Evolutionary conservation across 2,113 vertebrate genomes (phyloP).

Genomic region (Elaphurus davidianus): DNA sequence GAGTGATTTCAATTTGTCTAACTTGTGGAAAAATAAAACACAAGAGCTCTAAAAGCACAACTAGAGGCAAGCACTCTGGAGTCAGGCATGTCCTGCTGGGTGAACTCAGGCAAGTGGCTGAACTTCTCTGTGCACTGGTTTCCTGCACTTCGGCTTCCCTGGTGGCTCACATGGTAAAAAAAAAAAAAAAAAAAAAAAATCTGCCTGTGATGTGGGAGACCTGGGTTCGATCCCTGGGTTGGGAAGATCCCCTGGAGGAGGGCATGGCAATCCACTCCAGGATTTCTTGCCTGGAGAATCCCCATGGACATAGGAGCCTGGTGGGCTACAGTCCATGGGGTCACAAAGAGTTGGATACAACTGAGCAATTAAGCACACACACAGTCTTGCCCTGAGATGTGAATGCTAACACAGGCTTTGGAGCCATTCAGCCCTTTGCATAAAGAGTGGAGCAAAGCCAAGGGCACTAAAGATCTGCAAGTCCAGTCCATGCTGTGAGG

Average conservation of each 20-base stretch:
- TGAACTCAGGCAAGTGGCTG: no score
- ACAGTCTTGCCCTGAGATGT: background rate
- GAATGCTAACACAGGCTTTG: background rate
- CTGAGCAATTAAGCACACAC: background rate
- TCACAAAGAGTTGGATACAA: background rate
- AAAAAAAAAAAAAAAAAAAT: background rate
- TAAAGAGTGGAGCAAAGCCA: background rate
- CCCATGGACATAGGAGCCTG: background rate
- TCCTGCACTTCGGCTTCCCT: background rate
- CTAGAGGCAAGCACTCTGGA: background rate
- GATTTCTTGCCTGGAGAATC: background rate
- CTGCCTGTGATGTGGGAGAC: background rate
- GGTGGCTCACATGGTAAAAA: background rate
- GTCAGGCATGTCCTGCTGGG: background rate
- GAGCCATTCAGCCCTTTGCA: background rate
- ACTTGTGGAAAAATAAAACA: background rate
- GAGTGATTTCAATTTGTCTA: background rate
- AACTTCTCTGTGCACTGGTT: background rate
- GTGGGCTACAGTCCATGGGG: background rate
- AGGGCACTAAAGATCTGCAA: no score
- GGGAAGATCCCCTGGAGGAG: background rate
- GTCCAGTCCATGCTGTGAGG: background rate
- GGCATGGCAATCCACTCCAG: background rate
- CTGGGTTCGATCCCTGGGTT: background rate
- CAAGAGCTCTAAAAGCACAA: background rate